Conservation (phyloP, 2,113 vertebrate species). For the Pholis gunnellus region DNA sequence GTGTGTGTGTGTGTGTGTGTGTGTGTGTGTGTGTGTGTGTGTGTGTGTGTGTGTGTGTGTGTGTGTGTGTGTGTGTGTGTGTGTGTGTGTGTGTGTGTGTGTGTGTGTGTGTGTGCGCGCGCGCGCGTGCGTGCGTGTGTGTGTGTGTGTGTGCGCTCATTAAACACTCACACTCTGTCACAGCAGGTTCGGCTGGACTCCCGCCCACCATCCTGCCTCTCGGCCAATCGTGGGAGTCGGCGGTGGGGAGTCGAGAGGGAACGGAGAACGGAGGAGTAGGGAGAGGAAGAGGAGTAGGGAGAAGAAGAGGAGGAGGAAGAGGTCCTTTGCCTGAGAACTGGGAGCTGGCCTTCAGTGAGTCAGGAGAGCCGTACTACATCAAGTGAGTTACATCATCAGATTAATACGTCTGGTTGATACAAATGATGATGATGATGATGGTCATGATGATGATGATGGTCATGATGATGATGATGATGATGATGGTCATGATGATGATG, state of each 20-base stretch:
- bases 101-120: no score
- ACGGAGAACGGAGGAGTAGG: conserved; percentile 65
- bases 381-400: conserved; percentile 64
- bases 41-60: background rate
- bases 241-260: conserved; percentile 53
- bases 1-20: no score
- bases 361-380: conserved; percentile 81
- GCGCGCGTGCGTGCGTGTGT: no score
- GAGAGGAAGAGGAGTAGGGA: conserved; percentile 19
- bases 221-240: conserved; percentile 81
- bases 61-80: no score
- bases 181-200: conserved; percentile 53
- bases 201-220: conserved; percentile 75
- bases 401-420: no score
- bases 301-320: conserved; percentile 41
- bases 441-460: conserved; percentile 16
- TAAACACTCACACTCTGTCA: background rate
- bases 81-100: background rate
- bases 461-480: conserved; percentile 3
- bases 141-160: background rate
- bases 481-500: background rate
- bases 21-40: background rate
- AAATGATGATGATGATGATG: background rate
- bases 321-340: conserved; percentile 77
- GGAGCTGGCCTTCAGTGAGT: conserved; percentile 82